These are phyloP conservation scores for Barypeithes pellucidus DNA, from an alignment of 2,888 invertebrate species.

Conservation along the genomic window DNA sequence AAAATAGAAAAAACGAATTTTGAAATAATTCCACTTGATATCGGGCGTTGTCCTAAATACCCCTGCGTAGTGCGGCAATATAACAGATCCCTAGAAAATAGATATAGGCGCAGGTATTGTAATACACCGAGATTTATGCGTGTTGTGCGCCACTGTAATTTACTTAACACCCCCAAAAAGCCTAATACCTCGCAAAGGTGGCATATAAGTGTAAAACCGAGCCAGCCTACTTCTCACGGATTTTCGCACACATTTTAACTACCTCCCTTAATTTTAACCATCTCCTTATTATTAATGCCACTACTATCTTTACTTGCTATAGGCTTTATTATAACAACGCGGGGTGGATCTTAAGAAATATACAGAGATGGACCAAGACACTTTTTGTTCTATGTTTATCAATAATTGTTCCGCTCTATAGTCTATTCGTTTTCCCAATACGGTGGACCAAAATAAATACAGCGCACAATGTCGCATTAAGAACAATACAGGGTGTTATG, in stretches of 20 bases:
- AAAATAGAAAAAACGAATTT: no score
- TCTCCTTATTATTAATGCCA: conserved; percentile 45
- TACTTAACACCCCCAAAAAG: conserved; percentile 27
- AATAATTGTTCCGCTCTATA: no score
- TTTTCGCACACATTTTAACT: conserved; percentile 46
- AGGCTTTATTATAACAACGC: conserved; percentile 38
- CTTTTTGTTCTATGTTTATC: no score
- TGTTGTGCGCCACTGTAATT: conserved; percentile 24
- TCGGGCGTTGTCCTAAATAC: no score
- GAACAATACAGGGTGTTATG: no score
- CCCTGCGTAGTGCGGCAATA: no score
- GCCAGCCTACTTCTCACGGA: conserved; percentile 46
- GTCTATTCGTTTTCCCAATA: no score
- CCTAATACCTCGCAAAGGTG: conserved; percentile 40
- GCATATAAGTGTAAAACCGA: conserved; percentile 46
- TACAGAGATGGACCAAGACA: conserved; percentile 3
- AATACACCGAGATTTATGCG: neutral
- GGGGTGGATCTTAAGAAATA: conserved; percentile 5
- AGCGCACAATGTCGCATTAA: no score
- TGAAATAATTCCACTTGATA: no score
- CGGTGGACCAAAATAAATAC: no score
- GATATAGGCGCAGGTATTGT: neutral
- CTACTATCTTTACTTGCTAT: conserved; percentile 39
- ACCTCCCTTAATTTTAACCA: conserved; percentile 47
- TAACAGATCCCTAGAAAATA: no score